Conservation (phyloP, 2,888 invertebrate genomes). For the Priapulus caudatus region DNA sequence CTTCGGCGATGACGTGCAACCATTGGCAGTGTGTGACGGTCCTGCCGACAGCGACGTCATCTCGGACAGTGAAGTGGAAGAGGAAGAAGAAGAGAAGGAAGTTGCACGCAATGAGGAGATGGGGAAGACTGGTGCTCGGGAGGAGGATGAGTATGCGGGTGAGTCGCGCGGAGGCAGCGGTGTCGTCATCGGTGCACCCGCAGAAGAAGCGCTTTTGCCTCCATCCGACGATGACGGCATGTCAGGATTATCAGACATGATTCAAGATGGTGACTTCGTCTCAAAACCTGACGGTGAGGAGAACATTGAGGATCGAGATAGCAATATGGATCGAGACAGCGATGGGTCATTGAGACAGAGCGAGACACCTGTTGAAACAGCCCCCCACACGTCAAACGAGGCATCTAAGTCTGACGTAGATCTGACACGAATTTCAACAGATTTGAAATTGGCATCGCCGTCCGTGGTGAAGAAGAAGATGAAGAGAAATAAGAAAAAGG, state of each 20-base stretch:
- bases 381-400: no score
- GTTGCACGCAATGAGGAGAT: no score
- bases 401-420: no score
- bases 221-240: not conserved
- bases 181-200: not conserved
- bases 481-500: slow-evolving; percentile 37
- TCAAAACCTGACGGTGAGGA: slow-evolving; percentile 3
- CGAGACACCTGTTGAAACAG: no score
- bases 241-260: not conserved
- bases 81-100: slow-evolving; percentile 8
- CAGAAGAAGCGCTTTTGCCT: not conserved
- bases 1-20: slow-evolving; percentile 35
- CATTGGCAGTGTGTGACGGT: slow-evolving; percentile 23
- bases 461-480: slow-evolving; percentile 30
- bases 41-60: slow-evolving; percentile 9
- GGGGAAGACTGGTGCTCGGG: slow-evolving; percentile 8
- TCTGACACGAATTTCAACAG: no score
- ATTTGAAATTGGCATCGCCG: no score
- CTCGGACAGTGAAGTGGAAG: slow-evolving; percentile 17
- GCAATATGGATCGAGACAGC: slow-evolving; percentile 7
- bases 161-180: slow-evolving; percentile 4
- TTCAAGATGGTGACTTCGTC: no score
- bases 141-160: slow-evolving; percentile 16
- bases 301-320: slow-evolving; percentile 6
- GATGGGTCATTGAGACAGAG: no score